Evolutionary conservation across 2,797 vertebrate genomes (phyloP), one percentile per base, ranked within the genome.

Genomic region (Babyrousa celebensis): DNA sequence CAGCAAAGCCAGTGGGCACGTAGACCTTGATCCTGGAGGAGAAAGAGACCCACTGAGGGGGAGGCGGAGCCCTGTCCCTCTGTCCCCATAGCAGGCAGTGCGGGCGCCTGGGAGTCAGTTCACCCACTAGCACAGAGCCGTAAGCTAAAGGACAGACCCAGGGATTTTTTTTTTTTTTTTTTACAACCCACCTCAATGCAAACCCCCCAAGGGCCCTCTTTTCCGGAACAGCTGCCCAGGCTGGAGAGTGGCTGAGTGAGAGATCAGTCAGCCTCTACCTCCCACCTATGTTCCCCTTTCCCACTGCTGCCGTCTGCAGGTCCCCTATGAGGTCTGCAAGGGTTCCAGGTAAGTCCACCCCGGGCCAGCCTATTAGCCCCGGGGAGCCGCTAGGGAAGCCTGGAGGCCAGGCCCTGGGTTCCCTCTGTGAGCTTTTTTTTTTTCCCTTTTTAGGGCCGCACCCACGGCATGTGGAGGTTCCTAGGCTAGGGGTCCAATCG

Each of bases 1-100:
- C 96, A 9, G 99, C 97, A 77, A 98, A 96, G 91, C 98, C 99
- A 0, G 98, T 98, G 75, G 99, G 98, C 95, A 99, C 99, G 1
- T 94, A 92, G 17, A 98, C 98, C 10, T 98, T 94, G 12, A 99
- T 71, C 96, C 99, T 99, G 98, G 60, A 92, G 82, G 52, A n/a
- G 60, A 79, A 2, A 27, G 20, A 62, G 56, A 16, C 2, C 5
- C 29, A 4, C 0, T 27, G 85, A 60, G 17, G 14, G 21, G 29
- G n/a, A 27, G 40, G 36, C 52, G 60, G 63, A 4, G 17, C 29
- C 18, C 8, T 16, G 32, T 25, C 25, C 9, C 25, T 8, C 8
- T 5, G 1, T 15, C 6, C 8, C 6, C 60, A 3, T 6, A 17
- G 40, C 4, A 1, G 12, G 16, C 32, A 3, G 5, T 25, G 65